phyloP scores from a whole-genome alignment of 2,888 invertebrate species.

The Platynereis dumerilii region DNA sequence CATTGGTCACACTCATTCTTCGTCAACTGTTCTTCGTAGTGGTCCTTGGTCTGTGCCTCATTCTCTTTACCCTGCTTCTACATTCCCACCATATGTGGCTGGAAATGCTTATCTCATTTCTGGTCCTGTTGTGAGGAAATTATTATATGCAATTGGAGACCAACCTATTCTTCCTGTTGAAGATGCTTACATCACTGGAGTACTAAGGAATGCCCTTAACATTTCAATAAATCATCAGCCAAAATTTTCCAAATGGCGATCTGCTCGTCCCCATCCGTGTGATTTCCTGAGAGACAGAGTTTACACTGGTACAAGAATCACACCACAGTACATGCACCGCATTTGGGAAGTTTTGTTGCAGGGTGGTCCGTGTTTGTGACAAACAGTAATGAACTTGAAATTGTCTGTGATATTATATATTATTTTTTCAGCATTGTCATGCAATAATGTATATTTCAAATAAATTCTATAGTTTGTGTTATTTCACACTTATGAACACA shows the following conservation, averaged over 20 bases:
- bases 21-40: constrained; percentile 5
- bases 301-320: constrained; percentile 18
- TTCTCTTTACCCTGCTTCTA: constrained; percentile 13
- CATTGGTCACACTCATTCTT: constrained; percentile 12
- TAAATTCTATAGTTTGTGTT: too few relatives aligned
- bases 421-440: too few relatives aligned
- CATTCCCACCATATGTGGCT: constrained; percentile 20
- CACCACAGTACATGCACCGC: constrained; percentile 10
- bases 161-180: constrained; percentile 45
- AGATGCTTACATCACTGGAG: constrained; percentile 49
- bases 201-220: constrained; percentile 37
- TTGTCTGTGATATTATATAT: too few relatives aligned
- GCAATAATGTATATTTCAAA: too few relatives aligned
- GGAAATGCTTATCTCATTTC: constrained; percentile 24
- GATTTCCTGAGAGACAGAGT: constrained; percentile 15
- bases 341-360: constrained; percentile 11
- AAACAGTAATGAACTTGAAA: too few relatives aligned
- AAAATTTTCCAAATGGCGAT: too few relatives aligned
- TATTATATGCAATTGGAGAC: constrained; percentile 32
- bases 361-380: too few relatives aligned
- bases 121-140: neutral
- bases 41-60: constrained; percentile 21
- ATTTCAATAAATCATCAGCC: neutral
- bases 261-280: constrained; percentile 8
- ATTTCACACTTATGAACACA: too few relatives aligned